These are phyloP conservation scores for Poecilia latipinna DNA, from an alignment of 2,113 vertebrate genomes.

Conservation along the genomic window DNA sequence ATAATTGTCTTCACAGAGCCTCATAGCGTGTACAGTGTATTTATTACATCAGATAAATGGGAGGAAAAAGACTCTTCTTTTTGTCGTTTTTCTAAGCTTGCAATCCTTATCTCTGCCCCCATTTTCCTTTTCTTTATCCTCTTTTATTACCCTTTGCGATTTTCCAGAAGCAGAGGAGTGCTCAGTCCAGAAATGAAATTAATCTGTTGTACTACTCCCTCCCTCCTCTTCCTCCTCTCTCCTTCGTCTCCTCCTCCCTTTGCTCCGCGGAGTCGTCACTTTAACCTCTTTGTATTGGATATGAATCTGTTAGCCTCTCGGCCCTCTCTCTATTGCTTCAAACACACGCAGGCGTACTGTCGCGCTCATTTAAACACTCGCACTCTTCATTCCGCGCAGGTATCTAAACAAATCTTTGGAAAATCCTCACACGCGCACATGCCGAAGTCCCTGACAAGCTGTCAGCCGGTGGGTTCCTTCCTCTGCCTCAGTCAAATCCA, in stretches of 20 bases:
- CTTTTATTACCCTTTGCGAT: conserved; percentile 68
- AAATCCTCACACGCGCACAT: conserved; percentile 41
- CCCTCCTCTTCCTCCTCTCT: conserved; percentile 21
- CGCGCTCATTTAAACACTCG: conserved; percentile 49
- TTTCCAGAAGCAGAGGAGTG: conserved; percentile 52
- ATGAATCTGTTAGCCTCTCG: conserved; percentile 73
- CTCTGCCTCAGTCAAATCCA: conserved; percentile 67
- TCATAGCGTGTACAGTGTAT: conserved; percentile 60
- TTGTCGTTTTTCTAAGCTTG: conserved; percentile 30
- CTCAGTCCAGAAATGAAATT: conserved; percentile 76
- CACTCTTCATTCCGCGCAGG: conserved; percentile 48
- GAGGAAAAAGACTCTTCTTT: conserved; percentile 17
- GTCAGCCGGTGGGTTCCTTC: conserved; percentile 51
- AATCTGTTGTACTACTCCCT: conserved; percentile 74
- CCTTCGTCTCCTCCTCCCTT: conserved; percentile 40
- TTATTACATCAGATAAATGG: conserved; percentile 74
- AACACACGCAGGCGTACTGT: conserved; percentile 36
- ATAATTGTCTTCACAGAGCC: conserved; percentile 60
- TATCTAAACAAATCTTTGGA: conserved; percentile 62
- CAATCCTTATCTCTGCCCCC: conserved; percentile 60
- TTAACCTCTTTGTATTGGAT: conserved; percentile 76
- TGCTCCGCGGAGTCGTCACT: conserved; percentile 68
- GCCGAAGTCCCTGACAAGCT: conserved; percentile 65
- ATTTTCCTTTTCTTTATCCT: conserved; percentile 51
- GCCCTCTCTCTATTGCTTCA: conserved; percentile 59